Percentiles rank a stretch among this genome's conserved stretches.
phyloP scores from a whole-genome alignment of 1,140 invertebrate genomes.

The Trissolcus basalis region DNA sequence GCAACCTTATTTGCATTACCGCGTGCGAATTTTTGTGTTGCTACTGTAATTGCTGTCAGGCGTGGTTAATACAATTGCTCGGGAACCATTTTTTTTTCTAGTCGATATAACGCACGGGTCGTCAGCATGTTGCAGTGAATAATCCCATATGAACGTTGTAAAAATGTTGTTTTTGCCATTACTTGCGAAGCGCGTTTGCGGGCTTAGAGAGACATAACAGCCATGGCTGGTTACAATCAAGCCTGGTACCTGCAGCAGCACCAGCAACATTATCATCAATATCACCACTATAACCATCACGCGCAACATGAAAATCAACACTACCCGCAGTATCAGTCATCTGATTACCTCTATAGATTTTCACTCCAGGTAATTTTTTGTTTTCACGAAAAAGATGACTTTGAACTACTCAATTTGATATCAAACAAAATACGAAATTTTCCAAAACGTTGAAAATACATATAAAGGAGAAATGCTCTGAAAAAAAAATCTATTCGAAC shows the following conservation, averaged over 20 bases:
- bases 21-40: not conserved
- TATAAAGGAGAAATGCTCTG: too few species aligned
- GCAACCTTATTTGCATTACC: not conserved
- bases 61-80: conserved; percentile 21
- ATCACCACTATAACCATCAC: conserved; percentile 61
- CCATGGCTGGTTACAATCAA: conserved; percentile 74
- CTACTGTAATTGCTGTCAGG: conserved; percentile 4
- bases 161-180: conserved; percentile 48
- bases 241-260: conserved; percentile 72
- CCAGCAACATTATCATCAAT: conserved; percentile 62
- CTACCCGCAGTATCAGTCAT: conserved; percentile 69
- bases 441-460: too few species aligned
- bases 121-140: conserved; percentile 37
- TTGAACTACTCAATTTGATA: not conserved
- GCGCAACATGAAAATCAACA: conserved; percentile 65
- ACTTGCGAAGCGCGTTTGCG: conserved; percentile 27
- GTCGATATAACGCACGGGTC: conserved; percentile 26
- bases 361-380: conserved; percentile 71
- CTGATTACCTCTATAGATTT: conserved; percentile 74
- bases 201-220: conserved; percentile 45
- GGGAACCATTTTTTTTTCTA: conserved; percentile 21
- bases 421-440: too few species aligned
- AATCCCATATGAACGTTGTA: conserved; percentile 41
- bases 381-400: conserved; percentile 30
- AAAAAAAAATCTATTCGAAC: too few species aligned